A percentile compares a stretch with the other conserved stretches of the same genome.
Evolutionary conservation across 2,113 vertebrate species (phyloP).

Genomic region (Athene noctua): DNA sequence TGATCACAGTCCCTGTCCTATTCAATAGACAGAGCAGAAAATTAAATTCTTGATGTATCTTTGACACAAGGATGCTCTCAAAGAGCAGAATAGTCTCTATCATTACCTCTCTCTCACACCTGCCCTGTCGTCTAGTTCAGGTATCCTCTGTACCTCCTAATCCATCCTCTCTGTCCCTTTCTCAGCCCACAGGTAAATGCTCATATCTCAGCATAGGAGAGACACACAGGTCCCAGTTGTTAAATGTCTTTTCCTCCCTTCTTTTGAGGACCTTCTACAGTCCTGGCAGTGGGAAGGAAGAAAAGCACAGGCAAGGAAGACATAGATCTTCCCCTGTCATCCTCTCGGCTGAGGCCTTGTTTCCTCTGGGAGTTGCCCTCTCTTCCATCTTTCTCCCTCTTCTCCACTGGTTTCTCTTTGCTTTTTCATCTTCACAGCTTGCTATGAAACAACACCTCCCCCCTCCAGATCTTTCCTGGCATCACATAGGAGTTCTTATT

Average conservation of each 20-base stretch:
- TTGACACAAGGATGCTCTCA: neutral
- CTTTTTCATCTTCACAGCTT: neutral
- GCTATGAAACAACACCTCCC: neutral
- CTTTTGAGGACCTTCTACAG: neutral
- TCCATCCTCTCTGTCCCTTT: neutral
- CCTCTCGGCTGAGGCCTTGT: neutral
- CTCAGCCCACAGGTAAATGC: neutral
- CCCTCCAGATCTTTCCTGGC: neutral
- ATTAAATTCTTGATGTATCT: neutral
- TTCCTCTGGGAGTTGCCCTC: neutral
- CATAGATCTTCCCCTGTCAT: constrained; percentile 20
- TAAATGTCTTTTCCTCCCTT: neutral
- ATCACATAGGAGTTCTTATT: neutral
- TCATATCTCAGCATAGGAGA: neutral
- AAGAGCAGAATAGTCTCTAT: neutral
- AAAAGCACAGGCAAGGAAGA: neutral
- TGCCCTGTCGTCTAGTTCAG: neutral
- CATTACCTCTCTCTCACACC: neutral
- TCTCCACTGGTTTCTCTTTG: neutral
- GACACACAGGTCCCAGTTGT: neutral
- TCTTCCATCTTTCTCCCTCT: neutral
- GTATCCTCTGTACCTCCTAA: neutral
- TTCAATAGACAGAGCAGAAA: neutral
- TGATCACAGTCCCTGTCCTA: neutral
- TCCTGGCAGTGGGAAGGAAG: neutral